Base-by-base conservation (phyloP, 2,888 invertebrate genomes). In the Xestia sexstrigata region DNA sequence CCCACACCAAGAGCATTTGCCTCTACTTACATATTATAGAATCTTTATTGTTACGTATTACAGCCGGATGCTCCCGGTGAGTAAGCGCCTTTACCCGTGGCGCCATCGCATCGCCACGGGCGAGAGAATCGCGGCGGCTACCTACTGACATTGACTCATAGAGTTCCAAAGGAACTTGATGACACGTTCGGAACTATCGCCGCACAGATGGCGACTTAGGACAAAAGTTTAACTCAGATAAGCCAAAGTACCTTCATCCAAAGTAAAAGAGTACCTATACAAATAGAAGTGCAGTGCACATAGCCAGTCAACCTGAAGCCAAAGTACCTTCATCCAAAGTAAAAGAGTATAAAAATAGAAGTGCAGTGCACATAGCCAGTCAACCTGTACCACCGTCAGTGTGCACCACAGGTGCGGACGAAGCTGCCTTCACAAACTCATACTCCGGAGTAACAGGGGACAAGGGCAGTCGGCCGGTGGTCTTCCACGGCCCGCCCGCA, bases 351-450 rank as follows among this genome's bases (percentile, higher is more conserved):
- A 74, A 74, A 84, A 79, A 72, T 26, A 80, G 79, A 81, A 88
- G 86, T 94, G 94, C 93, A 87, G 92, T 93, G 94, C 93, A 83
- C 85, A 81, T 84, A 88, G 87, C 74, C 73, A 92, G 82, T 92
- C 91, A 94, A 95, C 93, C 93, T 95, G 94, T 95, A 95, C 94
- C 96, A 94, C 95, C 95, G 88, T 94, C 91, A 77, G 91, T 86
- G 74, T 93, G 94, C 63, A 93, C 84, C 26, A 91, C 84, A 0
- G 93, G 90, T 7, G 92, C 90, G 5, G 93, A 83, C 0, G 95
- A 92, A 0, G 95, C 95, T 0, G 96, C 91, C 35, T 93, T 89
- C 26, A 95, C 83, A 89, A 94, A 95, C 82, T 95, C 95, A 84
- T 95, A 95, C 83, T 94, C 94, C 1, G 93, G 90, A 0, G 93